Base-by-base conservation (phyloP, 1,140 invertebrate genomes). In the Dryas iulia region DNA sequence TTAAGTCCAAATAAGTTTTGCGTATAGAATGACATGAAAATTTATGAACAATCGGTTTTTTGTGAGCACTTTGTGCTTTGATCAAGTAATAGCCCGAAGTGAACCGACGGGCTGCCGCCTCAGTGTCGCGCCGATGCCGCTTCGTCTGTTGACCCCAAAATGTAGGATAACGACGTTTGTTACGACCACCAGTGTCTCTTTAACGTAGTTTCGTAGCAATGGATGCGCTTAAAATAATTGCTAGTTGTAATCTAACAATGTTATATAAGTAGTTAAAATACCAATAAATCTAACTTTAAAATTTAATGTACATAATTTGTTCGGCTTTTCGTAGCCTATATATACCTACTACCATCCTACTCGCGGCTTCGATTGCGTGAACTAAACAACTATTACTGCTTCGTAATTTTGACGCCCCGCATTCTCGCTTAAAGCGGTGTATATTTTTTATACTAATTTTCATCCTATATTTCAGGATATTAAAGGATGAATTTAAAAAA, bases 121-220 rank as follows among this genome's bases (percentile, higher is more conserved):
- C 54, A 64, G 58, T 73, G 82, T 80, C 79, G 74, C 82, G 83
- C 71, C 79, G 72, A 57, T 72, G 66, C 59, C 76, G 78, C 73
- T 59, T 64, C 79, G 88, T 88, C 83, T 88, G 81, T 87, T 77
- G 84, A 88, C 83, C 84, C 80, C 80, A 61, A 83, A 84, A 86
- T 86, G 72, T 88, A 83, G 85, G 79, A 89, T 90, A 87, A 90
- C 83, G 86, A 88, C 79, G 59, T 84, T 86, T 81, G 78, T 84
- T 85, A 85, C 81, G 78, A 85, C 74, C 74, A 85, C 73, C 76
- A 68, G 72, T 73, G 71, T 79, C 76, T 69, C 72, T 81, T 80
- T 81, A 79, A 79, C 73, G 72, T 75, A 81, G 74, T 84, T 79
- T 74, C 73, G 71, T 69, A 74, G 67, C 76, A 84, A 75, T 79